These are phyloP conservation scores for Rhagonycha fulva DNA, from an alignment of 2,888 invertebrate genomes.

Conservation along the genomic window DNA sequence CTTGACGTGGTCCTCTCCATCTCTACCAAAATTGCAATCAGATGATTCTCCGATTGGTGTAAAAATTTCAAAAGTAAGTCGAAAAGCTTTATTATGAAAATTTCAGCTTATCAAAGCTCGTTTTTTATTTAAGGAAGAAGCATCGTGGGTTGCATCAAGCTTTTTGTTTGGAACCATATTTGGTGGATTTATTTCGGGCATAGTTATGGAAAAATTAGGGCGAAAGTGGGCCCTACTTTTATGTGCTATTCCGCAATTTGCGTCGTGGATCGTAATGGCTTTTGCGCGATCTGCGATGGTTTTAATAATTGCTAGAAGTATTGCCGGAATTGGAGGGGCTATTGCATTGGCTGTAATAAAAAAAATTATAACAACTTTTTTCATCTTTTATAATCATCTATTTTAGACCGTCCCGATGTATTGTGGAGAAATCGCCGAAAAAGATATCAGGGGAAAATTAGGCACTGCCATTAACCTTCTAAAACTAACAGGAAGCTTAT, in stretches of 20 bases:
- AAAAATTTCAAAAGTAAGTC: neutral
- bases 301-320: neutral
- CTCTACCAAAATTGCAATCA: neutral
- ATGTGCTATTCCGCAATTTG: neutral
- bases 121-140: neutral
- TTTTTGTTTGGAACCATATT: neutral
- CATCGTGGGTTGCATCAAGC: neutral
- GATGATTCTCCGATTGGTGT: neutral
- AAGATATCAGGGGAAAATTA: conserved; percentile 57
- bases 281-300: neutral
- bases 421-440: conserved; percentile 53
- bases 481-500: conserved; percentile 51
- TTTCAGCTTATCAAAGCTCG: neutral
- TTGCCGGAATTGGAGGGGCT: neutral
- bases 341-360: neutral
- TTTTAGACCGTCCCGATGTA: conserved; percentile 53
- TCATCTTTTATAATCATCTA: conserved; percentile 5
- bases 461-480: conserved; percentile 43
- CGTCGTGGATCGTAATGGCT: conserved; percentile 1
- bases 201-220: neutral
- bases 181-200: neutral
- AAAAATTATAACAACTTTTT: neutral
- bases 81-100: neutral
- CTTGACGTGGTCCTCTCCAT: neutral
- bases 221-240: neutral